Conservation (phyloP, 1,140 invertebrate species). For the Brachionus plicatilis region DNA sequence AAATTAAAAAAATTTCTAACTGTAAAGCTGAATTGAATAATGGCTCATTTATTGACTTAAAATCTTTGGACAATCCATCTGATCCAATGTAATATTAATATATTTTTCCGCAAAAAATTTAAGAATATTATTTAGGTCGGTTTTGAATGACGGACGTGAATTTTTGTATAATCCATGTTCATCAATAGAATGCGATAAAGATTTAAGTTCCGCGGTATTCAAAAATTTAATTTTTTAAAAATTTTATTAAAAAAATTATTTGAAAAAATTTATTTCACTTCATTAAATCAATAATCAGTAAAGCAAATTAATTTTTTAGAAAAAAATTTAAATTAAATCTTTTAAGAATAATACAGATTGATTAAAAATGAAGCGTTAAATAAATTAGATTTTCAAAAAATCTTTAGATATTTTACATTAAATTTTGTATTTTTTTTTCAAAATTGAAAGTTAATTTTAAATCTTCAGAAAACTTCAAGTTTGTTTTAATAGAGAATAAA, state of each 20-base stretch:
- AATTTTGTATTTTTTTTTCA: too few relatives aligned
- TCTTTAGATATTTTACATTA: too few relatives aligned
- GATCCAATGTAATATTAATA: neutral
- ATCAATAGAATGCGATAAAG: neutral
- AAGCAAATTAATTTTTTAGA: too few relatives aligned
- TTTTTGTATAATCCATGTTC: neutral
- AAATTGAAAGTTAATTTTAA: too few relatives aligned
- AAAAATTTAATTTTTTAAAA: neutral
- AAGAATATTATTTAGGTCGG: neutral
- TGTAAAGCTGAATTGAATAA: conserved; percentile 30
- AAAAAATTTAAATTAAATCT: too few relatives aligned
- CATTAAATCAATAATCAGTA: too few relatives aligned
- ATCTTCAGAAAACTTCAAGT: too few relatives aligned
- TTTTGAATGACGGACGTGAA: neutral
- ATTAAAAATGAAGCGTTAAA: too few relatives aligned
- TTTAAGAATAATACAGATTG: too few relatives aligned
- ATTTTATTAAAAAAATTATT: neutral
- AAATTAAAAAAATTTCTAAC: neutral
- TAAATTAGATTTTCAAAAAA: too few relatives aligned
- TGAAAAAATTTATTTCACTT: neutral
- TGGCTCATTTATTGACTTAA: neutral
- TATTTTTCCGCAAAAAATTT: too few relatives aligned
- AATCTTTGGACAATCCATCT: conserved; percentile 5
- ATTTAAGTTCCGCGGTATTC: neutral
- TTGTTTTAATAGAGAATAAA: too few relatives aligned